These are phyloP conservation scores for Eulemur mongoz DNA, from an alignment of 2,797 vertebrate species.

Conservation along the genomic window DNA sequence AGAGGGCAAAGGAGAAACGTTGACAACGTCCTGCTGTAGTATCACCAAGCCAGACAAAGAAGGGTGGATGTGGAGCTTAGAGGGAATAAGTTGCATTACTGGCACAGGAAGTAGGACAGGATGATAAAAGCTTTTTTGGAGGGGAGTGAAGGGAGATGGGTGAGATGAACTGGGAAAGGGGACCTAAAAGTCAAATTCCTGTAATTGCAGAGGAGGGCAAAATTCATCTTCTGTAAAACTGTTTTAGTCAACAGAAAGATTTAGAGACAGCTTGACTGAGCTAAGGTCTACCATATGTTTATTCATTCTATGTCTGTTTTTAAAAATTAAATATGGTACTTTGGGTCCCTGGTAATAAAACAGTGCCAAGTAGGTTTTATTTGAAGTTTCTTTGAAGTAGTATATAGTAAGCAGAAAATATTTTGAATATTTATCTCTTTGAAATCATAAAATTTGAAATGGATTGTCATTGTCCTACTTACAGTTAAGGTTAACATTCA, in stretches of 20 bases:
- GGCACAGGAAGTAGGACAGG: neutral
- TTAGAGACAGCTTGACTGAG: neutral
- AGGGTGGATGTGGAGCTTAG: neutral
- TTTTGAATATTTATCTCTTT: neutral
- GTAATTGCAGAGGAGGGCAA: neutral
- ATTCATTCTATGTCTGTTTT: neutral
- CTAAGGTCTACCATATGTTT: neutral
- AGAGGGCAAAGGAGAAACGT: neutral
- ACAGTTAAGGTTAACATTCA: neutral
- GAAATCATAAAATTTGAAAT: neutral
- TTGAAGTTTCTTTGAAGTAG: neutral
- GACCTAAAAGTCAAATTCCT: neutral
- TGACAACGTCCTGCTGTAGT: neutral
- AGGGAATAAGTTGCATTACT: neutral
- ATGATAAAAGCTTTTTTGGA: neutral
- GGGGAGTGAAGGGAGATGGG: neutral
- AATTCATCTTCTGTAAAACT: neutral
- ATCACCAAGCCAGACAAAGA: neutral
- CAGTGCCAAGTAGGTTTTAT: neutral
- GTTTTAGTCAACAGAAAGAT: neutral
- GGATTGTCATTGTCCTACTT: neutral
- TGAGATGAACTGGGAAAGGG: neutral
- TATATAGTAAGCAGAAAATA: neutral
- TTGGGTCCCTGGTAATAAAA: neutral
- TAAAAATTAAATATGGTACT: neutral